Conservation (phyloP, 2,888 invertebrate species). For the Philhelius pedissequus region DNA sequence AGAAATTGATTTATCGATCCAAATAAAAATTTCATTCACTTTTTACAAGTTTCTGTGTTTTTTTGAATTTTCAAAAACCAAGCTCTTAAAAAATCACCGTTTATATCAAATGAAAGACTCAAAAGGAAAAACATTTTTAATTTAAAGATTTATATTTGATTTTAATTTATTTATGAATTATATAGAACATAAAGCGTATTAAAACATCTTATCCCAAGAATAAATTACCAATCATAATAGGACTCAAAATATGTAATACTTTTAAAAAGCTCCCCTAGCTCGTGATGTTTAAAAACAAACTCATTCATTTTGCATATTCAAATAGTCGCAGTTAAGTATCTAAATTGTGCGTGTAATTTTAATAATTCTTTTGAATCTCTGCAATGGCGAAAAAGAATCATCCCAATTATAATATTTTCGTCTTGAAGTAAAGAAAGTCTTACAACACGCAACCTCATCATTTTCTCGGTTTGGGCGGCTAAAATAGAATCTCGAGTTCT, state of each 20-base stretch:
- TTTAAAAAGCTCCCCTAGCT: neutral
- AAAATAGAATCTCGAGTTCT: slow-evolving; percentile 46
- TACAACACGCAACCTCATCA: neutral
- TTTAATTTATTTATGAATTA: too few species aligned
- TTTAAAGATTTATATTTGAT: too few species aligned
- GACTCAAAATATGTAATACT: neutral
- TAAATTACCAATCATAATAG: too few species aligned
- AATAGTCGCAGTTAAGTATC: slow-evolving; percentile 29
- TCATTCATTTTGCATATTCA: neutral
- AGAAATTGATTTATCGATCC: too few species aligned
- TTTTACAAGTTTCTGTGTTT: too few species aligned
- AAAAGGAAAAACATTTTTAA: too few species aligned
- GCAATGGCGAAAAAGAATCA: neutral
- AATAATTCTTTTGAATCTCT: slow-evolving; percentile 36
- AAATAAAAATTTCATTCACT: too few species aligned
- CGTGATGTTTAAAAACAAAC: neutral
- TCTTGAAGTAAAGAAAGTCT: neutral
- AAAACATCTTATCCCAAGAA: too few species aligned
- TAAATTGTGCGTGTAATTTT: slow-evolving; percentile 53
- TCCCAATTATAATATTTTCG: slow-evolving; percentile 50
- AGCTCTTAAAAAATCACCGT: too few species aligned
- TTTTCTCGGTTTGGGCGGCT: neutral
- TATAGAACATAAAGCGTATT: too few species aligned
- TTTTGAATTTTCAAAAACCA: too few species aligned
- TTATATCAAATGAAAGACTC: too few species aligned